phyloP scores from a whole-genome alignment of 2,797 vertebrate genomes.

The Sebastes aleutianus region DNA sequence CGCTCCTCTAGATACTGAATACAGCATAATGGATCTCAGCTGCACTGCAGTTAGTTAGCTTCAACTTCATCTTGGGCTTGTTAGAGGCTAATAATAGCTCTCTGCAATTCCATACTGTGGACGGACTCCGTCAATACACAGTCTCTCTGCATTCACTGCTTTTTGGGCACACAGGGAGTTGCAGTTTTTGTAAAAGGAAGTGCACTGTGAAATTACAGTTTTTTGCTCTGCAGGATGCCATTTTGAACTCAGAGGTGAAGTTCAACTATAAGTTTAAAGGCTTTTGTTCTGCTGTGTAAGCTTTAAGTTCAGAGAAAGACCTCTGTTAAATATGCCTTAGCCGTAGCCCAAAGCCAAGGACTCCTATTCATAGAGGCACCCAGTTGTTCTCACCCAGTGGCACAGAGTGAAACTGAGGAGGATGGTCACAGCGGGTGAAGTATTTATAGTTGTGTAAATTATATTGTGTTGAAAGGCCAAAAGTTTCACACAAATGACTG shows the following conservation, averaged over 20 bases:
- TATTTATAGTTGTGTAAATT: conserved; percentile 78
- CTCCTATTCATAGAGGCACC: conserved; percentile 69
- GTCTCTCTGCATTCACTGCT: conserved; percentile 34
- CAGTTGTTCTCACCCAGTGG: conserved; percentile 76
- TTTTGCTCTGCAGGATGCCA: not conserved
- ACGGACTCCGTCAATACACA: conserved; percentile 43
- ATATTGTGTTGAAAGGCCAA: conserved; percentile 71
- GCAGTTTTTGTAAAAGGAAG: conserved; percentile 11
- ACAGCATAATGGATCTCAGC: conserved; percentile 73
- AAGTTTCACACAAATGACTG: conserved; percentile 42
- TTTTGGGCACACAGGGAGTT: not conserved
- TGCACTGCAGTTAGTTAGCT: conserved; percentile 74
- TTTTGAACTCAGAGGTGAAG: conserved; percentile 18
- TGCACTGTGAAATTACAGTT: conserved; percentile 48
- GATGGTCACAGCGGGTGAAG: conserved; percentile 57
- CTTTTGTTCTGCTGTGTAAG: conserved; percentile 45
- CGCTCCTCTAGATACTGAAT: conserved; percentile 69
- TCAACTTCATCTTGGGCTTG: conserved; percentile 70
- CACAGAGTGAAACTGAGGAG: conserved; percentile 64
- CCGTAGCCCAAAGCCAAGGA: conserved; percentile 62
- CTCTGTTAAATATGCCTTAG: conserved; percentile 39
- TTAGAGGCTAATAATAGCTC: conserved; percentile 74
- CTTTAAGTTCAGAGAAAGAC: conserved; percentile 39
- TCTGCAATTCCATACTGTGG: conserved; percentile 71
- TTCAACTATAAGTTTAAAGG: conserved; percentile 21